Evolutionary conservation across 1,140 invertebrate genomes (phyloP), one percentile per base, ranked within the genome.

Genomic region (Bombus vancouverensis): DNA sequence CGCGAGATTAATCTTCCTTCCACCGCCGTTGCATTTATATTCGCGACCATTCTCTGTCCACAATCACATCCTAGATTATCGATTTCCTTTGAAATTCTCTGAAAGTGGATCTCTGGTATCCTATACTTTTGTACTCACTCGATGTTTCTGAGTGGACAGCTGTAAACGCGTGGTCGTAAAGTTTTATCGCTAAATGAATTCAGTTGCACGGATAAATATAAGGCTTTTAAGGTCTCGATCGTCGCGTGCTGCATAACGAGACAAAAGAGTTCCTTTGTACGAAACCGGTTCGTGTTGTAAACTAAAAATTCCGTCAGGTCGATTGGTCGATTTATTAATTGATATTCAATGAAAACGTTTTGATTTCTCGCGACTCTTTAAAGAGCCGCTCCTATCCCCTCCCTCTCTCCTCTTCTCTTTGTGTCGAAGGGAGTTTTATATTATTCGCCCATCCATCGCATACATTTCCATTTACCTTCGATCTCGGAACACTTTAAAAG

Each of bases 241-340:
- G 78, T 81, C 42, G 78, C 78, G 28, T 73, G 32, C 42, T 34
- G 70, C 70, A 73, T 80, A 74, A 80, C 86, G 83, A 91, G 84
- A 89, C 90, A 91, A 92, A 78, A 91, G 90, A 78, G 47, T 70
- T 74, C 85, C 91, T 93, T 93, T 93, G 91, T 92, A 73, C 59
- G 22, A 57, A 42, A 80, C 78, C 77, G 73, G 71, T 62, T 74
- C 78, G 47, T n/a, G 76, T 89, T 83, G 89, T 83, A 89, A 84
- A 90, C 89, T 79, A 78, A 78, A 78, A 78, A 89, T 89, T 74
- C 65, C 77, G 62, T 66, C 74, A 73, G 81, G 77, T 87, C 88
- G 88, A 90, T 89, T 85, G 87, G 87, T 71, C 62, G 83, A 85
- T 87, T 88, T 88, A 88, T 89, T 89, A 89, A 88, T 87, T 59